These are phyloP conservation scores for Ophonus ardosiacus DNA, from an alignment of 2,888 invertebrate genomes.

Conservation along the genomic window DNA sequence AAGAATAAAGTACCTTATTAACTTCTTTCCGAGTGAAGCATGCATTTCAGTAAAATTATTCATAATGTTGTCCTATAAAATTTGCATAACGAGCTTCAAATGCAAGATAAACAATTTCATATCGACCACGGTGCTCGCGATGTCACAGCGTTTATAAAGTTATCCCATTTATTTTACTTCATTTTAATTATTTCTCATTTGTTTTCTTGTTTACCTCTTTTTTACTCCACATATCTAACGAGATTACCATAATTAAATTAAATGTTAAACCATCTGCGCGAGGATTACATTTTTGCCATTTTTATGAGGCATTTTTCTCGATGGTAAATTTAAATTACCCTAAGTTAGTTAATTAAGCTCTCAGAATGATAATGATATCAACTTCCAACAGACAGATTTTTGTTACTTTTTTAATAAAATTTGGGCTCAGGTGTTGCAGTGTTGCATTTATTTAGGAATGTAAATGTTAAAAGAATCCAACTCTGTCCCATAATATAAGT, in stretches of 20 bases:
- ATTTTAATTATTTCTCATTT: slow-evolving; percentile 7
- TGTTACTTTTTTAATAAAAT: background rate
- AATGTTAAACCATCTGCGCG: slow-evolving; percentile 7
- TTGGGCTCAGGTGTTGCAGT: background rate
- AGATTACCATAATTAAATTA: slow-evolving; percentile 34
- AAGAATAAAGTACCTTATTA: background rate
- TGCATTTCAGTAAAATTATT: background rate
- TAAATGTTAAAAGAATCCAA: too few species aligned
- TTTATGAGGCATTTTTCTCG: slow-evolving; percentile 5
- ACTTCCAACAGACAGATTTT: background rate
- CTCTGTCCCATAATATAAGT: too few species aligned
- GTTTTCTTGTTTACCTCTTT: background rate
- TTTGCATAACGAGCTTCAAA: slow-evolving; percentile 5
- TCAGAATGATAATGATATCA: slow-evolving; percentile 5
- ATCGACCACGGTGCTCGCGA: background rate
- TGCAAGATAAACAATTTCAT: background rate
- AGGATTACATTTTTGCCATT: slow-evolving; percentile 28
- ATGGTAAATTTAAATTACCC: background rate
- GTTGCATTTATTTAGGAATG: too few species aligned
- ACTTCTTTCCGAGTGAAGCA: background rate
- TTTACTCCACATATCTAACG: background rate
- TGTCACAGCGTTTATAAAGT: background rate
- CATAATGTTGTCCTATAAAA: background rate
- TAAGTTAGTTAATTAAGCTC: slow-evolving; percentile 28
- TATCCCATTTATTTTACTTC: background rate